phyloP scores from a whole-genome alignment of 2,888 invertebrate genomes.

The Ceraclea dissimilis region DNA sequence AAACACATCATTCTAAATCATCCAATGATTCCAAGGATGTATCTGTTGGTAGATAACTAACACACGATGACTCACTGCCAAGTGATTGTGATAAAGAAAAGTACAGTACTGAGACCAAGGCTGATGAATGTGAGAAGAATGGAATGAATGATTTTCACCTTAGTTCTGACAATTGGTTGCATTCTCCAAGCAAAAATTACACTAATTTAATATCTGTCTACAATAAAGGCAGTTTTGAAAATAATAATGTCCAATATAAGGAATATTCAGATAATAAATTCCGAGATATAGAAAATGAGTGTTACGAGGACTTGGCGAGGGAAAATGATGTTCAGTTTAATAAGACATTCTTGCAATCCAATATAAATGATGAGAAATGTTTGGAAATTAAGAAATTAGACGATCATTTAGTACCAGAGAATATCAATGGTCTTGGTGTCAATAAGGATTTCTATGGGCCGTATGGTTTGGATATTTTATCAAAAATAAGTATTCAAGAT shows the following conservation, averaged over 20 bases:
- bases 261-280: neutral
- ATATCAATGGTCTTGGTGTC: constrained; percentile 15
- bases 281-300: neutral
- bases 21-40: constrained; percentile 8
- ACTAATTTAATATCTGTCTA: neutral
- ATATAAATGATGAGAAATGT: neutral
- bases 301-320: neutral
- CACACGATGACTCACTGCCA: neutral
- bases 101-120: neutral
- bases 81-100: neutral
- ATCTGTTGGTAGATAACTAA: constrained; percentile 20
- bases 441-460: constrained; percentile 22
- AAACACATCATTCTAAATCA: constrained; percentile 4
- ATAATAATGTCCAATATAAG: too few species aligned
- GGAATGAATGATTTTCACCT: neutral
- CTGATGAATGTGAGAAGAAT: neutral
- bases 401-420: constrained; percentile 1
- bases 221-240: neutral
- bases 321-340: neutral
- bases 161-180: neutral
- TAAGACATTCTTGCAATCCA: neutral
- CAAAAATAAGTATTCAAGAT: neutral
- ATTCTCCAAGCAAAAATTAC: neutral
- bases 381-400: neutral
- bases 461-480: constrained; percentile 10